Conservation (phyloP, 1,140 invertebrate species). For the Zaprionus camerounensis region DNA sequence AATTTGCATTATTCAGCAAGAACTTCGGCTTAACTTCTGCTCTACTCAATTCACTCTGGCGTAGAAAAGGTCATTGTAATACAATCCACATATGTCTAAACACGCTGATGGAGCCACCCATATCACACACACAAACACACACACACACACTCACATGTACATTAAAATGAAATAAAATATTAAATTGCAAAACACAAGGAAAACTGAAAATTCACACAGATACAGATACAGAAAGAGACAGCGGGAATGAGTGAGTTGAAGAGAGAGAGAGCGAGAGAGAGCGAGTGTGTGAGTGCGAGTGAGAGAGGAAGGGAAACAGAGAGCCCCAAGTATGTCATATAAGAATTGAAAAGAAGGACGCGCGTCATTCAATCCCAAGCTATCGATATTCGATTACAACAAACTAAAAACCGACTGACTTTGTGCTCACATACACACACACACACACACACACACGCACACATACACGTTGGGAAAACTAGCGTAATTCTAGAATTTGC, state of each 20-base stretch:
- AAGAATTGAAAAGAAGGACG: constrained; percentile 83
- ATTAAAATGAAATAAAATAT: constrained; percentile 80
- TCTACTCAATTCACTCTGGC: constrained; percentile 16
- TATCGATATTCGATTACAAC: constrained; percentile 83
- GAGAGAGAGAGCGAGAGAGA: background rate
- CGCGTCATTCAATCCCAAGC: constrained; percentile 79
- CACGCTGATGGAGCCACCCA: constrained; percentile 30
- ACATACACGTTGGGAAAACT: constrained; percentile 65
- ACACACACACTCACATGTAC: constrained; percentile 54
- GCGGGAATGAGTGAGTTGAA: constrained; percentile 3
- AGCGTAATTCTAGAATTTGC: constrained; percentile 80
- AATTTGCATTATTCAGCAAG: background rate
- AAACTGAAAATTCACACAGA: constrained; percentile 58
- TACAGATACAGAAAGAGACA: constrained; percentile 20
- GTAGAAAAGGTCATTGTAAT: constrained; percentile 52
- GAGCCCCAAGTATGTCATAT: constrained; percentile 73
- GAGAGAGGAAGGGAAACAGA: constrained; percentile 22
- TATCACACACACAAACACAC: constrained; percentile 48
- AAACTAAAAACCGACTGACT: constrained; percentile 79
- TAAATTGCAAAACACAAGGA: constrained; percentile 53
- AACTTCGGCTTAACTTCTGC: background rate
- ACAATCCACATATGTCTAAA: constrained; percentile 29
- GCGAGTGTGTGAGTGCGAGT: constrained; percentile 1
- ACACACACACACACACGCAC: constrained; percentile 21
- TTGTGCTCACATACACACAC: constrained; percentile 57